Base-by-base conservation (phyloP, 64 coral and sea anemone genomes). In the Acropora tenuis region DNA sequence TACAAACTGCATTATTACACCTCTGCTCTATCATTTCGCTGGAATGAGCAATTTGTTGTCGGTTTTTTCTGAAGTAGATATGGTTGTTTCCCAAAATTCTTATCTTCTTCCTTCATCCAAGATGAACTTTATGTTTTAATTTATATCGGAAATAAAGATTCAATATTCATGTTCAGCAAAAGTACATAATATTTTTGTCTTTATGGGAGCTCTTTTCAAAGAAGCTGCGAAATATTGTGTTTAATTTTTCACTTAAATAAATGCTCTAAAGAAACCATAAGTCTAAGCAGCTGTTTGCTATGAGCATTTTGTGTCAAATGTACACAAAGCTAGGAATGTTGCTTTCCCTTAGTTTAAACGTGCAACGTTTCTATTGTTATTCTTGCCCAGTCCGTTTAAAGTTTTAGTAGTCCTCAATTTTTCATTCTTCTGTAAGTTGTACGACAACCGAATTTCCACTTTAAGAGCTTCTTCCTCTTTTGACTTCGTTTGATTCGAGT, bases 141-240 rank as follows among this genome's bases (percentile, higher is more conserved):
- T 11, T 63, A 55, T 63, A 63, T 63, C 2, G 11, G 60, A 63
- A 63, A 63, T 63, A 63, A 63, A 13, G 2, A 13, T 18, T 13
- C 7, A 63, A 13, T 63, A 3, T 63, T 15, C 11, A 13, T 63
- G 60, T 63, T 63, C 1, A 85, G 44, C 10, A 2, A 49, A 49
- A 5, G 44, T 69, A 15, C 10, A 48, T 47, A 49, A 65, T 85
- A 85, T 72, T 85, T 85, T 85, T 71, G 65, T 85, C 69, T 85
- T 85, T 69, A 85, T 69, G 43, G 7, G 2, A 48, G 69, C 43
- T 18, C 43, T 17, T 47, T 68, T 63, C 3, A 76, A 43, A 46
- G 6, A 6, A 76, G 12, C 11, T 10, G 19, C 30, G 47, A 46
- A 10, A 55, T 10, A 44, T 42, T 76, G 7, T 18, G 41, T 83